Evolutionary conservation across 2,113 vertebrate species (phyloP).

Genomic region (Corynorhinus townsendii): DNA sequence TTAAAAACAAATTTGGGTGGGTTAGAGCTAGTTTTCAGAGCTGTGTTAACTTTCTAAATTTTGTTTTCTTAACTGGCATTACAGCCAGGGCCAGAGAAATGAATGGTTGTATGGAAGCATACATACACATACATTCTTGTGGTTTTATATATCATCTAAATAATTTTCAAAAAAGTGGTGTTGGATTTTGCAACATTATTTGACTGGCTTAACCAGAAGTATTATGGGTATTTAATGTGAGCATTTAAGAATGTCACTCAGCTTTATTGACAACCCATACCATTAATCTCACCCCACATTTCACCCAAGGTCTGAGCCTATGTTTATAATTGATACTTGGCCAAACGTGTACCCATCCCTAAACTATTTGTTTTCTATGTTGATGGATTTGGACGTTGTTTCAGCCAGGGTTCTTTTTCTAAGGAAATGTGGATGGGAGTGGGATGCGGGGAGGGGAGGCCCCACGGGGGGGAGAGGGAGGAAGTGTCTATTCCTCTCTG

Average conservation of each 20-base stretch:
- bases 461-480: no score
- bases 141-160: neutral
- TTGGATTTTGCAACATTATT: neutral
- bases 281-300: neutral
- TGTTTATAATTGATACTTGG: neutral
- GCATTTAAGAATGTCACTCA: neutral
- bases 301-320: neutral
- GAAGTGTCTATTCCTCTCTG: neutral
- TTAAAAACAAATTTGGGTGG: neutral
- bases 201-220: neutral
- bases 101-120: neutral
- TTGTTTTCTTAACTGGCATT: neutral
- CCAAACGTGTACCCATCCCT: neutral
- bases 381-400: neutral
- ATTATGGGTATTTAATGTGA: neutral
- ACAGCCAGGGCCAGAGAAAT: neutral
- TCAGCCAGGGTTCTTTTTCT: neutral
- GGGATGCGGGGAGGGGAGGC: no score
- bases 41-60: neutral
- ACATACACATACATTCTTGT: neutral
- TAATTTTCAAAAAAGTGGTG: constrained; percentile 30
- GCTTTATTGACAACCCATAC: neutral
- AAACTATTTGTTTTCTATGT: neutral
- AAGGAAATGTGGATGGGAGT: neutral
- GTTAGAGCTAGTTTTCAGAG: neutral